These are phyloP conservation scores for Spisula solida DNA, from an alignment of 2,888 invertebrate genomes.

Conservation along the genomic window DNA sequence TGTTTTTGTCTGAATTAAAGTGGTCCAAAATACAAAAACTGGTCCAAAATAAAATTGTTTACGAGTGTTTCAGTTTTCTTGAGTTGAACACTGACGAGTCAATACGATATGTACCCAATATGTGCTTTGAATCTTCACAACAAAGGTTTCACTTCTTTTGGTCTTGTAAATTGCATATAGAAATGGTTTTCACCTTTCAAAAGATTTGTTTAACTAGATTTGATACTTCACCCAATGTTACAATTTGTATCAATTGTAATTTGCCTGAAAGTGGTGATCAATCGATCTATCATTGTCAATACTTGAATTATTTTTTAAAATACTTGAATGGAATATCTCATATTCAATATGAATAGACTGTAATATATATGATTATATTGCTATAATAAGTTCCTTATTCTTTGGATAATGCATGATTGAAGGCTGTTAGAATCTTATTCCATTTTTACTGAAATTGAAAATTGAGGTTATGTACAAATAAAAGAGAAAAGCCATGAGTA, in stretches of 20 bases:
- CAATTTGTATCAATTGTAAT: slow-evolving; percentile 4
- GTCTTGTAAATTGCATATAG: not conserved
- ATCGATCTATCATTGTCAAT: slow-evolving; percentile 6
- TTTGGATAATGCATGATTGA: not conserved
- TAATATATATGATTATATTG: not conserved
- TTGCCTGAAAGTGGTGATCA: slow-evolving; percentile 12
- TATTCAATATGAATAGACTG: not conserved
- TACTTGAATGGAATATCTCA: no score
- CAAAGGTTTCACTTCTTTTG: not conserved
- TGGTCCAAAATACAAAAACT: no score
- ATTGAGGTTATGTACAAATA: slow-evolving; percentile 2
- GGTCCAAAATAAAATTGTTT: no score
- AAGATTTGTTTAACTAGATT: slow-evolving; percentile 10
- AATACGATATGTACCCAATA: no score
- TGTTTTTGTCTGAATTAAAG: no score
- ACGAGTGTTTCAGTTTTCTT: no score
- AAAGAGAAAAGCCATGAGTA: not conserved
- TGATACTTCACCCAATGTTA: not conserved
- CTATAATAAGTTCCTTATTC: not conserved
- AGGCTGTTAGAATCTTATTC: not conserved
- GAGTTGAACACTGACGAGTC: no score
- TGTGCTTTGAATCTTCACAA: not conserved
- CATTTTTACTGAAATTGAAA: slow-evolving; percentile 6
- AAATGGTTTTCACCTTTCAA: not conserved
- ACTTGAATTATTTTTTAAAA: not conserved